These are phyloP conservation scores for Genyomyrus donnyi DNA, from an alignment of 2,113 vertebrate species.

Conservation along the genomic window DNA sequence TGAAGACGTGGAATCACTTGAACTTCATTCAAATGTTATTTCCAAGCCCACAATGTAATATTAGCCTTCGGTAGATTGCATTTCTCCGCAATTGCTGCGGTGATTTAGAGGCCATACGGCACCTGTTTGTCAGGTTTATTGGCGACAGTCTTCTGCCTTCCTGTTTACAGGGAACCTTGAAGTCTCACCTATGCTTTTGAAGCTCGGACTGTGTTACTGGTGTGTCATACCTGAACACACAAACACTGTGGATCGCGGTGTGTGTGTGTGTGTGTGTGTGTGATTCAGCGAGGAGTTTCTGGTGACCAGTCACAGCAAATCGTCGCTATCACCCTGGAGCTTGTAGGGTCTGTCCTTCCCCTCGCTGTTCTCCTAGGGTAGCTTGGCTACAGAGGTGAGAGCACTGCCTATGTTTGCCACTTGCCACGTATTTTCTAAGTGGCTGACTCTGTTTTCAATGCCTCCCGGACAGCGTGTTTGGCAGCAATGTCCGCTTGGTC, in stretches of 20 bases:
- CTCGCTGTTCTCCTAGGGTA: neutral
- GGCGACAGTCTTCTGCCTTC: neutral
- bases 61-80: neutral
- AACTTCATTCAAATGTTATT: neutral
- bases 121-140: neutral
- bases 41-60: neutral
- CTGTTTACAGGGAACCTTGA: neutral
- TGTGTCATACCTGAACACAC: neutral
- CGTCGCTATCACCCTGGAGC: neutral
- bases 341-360: neutral
- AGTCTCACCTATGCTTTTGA: neutral
- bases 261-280: neutral
- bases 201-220: neutral
- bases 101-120: neutral
- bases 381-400: neutral
- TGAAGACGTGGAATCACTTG: neutral
- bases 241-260: neutral
- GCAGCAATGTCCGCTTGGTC: neutral
- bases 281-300: neutral
- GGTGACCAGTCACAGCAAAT: neutral
- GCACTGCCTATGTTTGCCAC: neutral
- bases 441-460: neutral
- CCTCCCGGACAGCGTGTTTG: neutral
- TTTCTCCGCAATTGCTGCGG: neutral
- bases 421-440: neutral